Evolutionary conservation across 2,888 invertebrate genomes (phyloP), one percentile per base, ranked within the genome.

Genomic region (Rhagophthalmus giganteus): DNA sequence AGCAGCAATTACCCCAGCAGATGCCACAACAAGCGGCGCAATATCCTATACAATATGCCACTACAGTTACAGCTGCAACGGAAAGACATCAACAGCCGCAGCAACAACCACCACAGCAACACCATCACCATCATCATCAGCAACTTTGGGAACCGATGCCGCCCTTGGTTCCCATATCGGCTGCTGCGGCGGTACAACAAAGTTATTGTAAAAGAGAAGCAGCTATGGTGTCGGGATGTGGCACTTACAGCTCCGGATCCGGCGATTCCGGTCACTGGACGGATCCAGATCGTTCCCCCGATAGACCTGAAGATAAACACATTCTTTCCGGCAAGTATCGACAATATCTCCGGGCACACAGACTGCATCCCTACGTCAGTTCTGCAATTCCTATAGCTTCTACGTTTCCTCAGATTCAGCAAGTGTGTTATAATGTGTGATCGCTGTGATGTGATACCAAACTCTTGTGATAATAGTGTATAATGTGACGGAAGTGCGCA

Each of bases 351-450:
- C 75, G 79, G 57, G 76, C 79, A 40, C 80, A 81, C 66, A 75
- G 81, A 65, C 76, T 80, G 70, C 81, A 81, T 70, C 81, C 81
- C 11, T 81, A 81, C 68, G 74, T 79, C 60, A 74, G 76, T 63
- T 75, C 76, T 52, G 71, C 74, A 57, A 74, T 74, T 55, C 73
- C 74, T 40, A 64, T 74, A 62, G 76, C 75, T 45, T 76, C 79
- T 51, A 74, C 78, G 55, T 79, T 80, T 71, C 79, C 80, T 62
- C 80, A 79, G 62, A 78, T 79, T 64, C 78, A 77, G 74, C 80
- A 80, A 73, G 79, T 81, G 70, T 81, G 81, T 73, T 81, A 81
- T 66, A 81, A 81, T 71, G 80, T 81, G 78, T 81, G 80, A 81
- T 79, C 73, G 67, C 64, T 68, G 64, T 62, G 67, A 64, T 66